Evolutionary conservation across 2,797 vertebrate species (phyloP).

Genomic region (Simalia tracyae): DNA sequence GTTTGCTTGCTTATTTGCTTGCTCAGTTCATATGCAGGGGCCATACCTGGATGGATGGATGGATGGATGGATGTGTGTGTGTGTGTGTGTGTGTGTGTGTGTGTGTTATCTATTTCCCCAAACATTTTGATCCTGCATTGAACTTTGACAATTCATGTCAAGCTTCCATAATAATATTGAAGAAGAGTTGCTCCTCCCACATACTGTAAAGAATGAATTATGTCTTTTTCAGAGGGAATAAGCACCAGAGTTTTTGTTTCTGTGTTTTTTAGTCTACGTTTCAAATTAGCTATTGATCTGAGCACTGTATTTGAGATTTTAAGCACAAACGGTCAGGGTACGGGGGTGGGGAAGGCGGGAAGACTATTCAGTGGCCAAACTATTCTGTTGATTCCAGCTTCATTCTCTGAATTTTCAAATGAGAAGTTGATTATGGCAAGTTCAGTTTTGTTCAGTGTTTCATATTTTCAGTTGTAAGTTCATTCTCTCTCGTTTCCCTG

Average conservation of each 20-base stretch:
- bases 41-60: conserved; percentile 9
- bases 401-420: not conserved
- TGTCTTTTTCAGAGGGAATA: not conserved
- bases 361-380: not conserved
- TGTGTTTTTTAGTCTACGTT: not conserved
- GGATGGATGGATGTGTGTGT: no score
- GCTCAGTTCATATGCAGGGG: not conserved
- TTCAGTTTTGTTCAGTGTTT: not conserved
- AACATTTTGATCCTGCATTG: not conserved
- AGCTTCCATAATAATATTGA: not conserved
- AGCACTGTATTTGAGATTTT: not conserved
- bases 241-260: not conserved
- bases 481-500: not conserved
- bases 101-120: not conserved
- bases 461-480: not conserved
- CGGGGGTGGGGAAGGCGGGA: not conserved
- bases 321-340: not conserved
- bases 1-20: conserved; percentile 35
- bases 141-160: conserved; percentile 10
- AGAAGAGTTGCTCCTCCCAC: not conserved
- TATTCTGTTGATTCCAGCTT: not conserved
- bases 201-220: conserved; percentile 2
- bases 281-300: not conserved
- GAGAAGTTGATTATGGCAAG: not conserved
- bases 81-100: no score